A percentile compares a stretch with the other conserved stretches of the same genome.
Evolutionary conservation across 2,888 invertebrate genomes (phyloP).

Genomic region (Synanthedon formicaeformis): DNA sequence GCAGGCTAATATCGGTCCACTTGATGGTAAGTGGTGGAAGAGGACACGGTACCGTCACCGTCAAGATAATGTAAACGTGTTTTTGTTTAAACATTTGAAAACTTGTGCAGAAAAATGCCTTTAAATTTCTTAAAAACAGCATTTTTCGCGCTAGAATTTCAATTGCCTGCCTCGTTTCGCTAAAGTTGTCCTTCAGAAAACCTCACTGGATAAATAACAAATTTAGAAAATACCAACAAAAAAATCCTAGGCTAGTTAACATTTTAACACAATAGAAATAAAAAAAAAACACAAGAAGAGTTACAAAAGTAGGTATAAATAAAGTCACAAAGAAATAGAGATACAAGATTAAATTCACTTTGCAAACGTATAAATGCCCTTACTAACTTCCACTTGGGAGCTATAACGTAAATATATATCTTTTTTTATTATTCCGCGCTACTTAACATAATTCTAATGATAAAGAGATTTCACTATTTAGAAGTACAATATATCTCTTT

Average conservation of each 20-base stretch:
- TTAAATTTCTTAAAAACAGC: no score
- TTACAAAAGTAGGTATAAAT: no score
- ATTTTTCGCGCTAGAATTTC: no score
- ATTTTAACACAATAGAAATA: constrained; percentile 3
- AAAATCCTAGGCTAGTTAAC: constrained; percentile 4
- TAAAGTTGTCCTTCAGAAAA: constrained; percentile 5
- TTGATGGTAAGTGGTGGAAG: no score
- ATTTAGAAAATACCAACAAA: constrained; percentile 19
- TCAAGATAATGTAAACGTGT: no score
- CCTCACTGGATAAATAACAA: constrained; percentile 45
- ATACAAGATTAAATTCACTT: constrained; percentile 25
- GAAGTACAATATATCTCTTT: constrained; percentile 59
- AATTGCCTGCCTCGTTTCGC: no score
- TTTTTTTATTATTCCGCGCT: constrained; percentile 42
- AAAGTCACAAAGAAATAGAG: constrained; percentile 31
- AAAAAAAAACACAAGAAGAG: neutral
- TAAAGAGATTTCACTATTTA: constrained; percentile 55
- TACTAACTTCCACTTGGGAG: constrained; percentile 38
- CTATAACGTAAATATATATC: constrained; percentile 51
- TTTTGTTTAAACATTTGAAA: no score
- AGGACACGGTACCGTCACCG: no score
- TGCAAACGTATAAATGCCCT: constrained; percentile 63
- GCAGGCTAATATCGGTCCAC: no score
- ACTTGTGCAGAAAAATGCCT: no score
- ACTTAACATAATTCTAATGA: constrained; percentile 58